Percentiles rank a stretch among this genome's conserved stretches.
These are phyloP conservation scores for Drosophila nannoptera DNA, from an alignment of 1,140 invertebrate species.

Conservation along the genomic window DNA sequence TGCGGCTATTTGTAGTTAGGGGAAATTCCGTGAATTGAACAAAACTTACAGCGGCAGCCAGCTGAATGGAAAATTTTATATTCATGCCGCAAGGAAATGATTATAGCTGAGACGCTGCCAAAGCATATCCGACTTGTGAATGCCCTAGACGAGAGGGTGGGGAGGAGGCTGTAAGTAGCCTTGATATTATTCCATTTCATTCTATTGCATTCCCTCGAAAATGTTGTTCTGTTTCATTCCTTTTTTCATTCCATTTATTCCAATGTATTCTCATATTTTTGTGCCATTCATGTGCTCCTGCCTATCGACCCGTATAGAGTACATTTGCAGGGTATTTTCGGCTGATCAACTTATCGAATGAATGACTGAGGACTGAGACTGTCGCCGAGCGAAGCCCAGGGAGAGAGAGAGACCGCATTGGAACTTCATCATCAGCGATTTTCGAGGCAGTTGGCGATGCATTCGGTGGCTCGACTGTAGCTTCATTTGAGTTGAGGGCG, in stretches of 20 bases:
- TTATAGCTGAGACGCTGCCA: background rate
- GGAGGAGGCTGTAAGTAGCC: too few relatives aligned
- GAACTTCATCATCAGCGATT: slow-evolving; percentile 51
- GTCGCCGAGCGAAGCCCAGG: background rate
- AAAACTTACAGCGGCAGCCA: slow-evolving; percentile 16
- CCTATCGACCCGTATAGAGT: background rate
- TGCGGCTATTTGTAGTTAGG: slow-evolving; percentile 4
- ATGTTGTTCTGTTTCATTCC: too few relatives aligned
- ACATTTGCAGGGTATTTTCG: slow-evolving; percentile 4
- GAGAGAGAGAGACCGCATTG: slow-evolving; percentile 16
- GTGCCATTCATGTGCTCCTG: background rate
- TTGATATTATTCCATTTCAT: too few relatives aligned
- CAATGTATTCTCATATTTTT: too few relatives aligned
- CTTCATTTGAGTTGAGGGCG: slow-evolving; percentile 42
- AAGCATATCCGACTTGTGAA: background rate
- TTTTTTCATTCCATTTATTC: too few relatives aligned
- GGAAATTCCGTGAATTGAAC: slow-evolving; percentile 19
- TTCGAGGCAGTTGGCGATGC: slow-evolving; percentile 24
- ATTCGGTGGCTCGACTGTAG: slow-evolving; percentile 47
- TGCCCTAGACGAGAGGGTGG: background rate
- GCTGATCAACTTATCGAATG: slow-evolving; percentile 8
- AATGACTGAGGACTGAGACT: slow-evolving; percentile 5
- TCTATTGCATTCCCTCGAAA: too few relatives aligned
- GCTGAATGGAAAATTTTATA: slow-evolving; percentile 36
- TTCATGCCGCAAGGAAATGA: slow-evolving; percentile 26